These are phyloP conservation scores for Manduca sexta DNA, from an alignment of 1,140 invertebrate genomes.

Conservation along the genomic window DNA sequence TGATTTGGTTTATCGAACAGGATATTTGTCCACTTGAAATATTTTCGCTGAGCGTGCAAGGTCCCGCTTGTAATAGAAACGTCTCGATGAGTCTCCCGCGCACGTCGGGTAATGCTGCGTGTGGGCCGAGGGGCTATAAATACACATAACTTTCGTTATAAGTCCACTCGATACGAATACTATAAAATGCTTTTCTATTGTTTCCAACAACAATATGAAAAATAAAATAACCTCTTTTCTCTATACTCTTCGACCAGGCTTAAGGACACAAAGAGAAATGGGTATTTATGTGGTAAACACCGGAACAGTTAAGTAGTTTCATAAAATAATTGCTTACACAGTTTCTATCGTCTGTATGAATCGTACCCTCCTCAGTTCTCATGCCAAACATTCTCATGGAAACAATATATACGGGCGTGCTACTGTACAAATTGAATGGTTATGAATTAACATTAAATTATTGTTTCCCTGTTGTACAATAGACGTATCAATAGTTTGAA, in stretches of 20 bases:
- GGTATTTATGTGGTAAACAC: background rate
- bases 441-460: constrained; percentile 38
- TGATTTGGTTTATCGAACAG: background rate
- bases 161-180: constrained; percentile 25
- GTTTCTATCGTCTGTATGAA: constrained; percentile 25
- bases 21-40: constrained; percentile 3
- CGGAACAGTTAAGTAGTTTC: background rate
- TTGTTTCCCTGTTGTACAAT: constrained; percentile 11
- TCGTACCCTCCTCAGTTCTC: constrained; percentile 39
- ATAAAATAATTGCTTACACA: constrained; percentile 13
- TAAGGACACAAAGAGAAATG: background rate
- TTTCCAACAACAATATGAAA: background rate
- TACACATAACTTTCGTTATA: constrained; percentile 33
- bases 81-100: constrained; percentile 41
- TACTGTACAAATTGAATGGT: constrained; percentile 38
- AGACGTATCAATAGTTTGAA: background rate
- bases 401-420: constrained; percentile 48
- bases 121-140: constrained; percentile 61
- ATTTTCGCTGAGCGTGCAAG: constrained; percentile 30
- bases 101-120: constrained; percentile 29
- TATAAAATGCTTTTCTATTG: constrained; percentile 15
- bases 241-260: too few relatives aligned
- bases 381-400: constrained; percentile 46
- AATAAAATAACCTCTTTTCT: too few relatives aligned
- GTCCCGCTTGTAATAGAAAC: constrained; percentile 50